Conservation (phyloP, 92 coral and sea anemone species). For the Actinostola sp. region DNA sequence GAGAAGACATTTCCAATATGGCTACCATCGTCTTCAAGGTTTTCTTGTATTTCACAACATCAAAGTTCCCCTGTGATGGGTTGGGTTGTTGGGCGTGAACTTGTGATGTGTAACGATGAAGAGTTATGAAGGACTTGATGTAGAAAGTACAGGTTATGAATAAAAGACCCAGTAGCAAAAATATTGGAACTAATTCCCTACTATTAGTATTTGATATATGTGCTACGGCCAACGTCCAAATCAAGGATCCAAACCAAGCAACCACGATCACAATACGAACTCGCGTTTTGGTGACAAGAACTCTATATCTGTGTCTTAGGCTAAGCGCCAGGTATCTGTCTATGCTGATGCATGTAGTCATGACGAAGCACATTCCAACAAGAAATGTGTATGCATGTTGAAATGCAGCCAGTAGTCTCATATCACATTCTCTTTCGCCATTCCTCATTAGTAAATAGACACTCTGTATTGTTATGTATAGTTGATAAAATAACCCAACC, state of each 20-base stretch:
- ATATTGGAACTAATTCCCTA: no score
- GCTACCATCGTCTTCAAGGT: slow-evolving; percentile 27
- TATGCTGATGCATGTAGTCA: slow-evolving; percentile 40
- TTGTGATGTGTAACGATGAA: slow-evolving; percentile 27
- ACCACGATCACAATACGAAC: slow-evolving; percentile 13
- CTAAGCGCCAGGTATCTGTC: slow-evolving; percentile 57
- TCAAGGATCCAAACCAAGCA: no score
- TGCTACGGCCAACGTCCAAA: no score
- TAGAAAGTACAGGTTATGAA: not conserved
- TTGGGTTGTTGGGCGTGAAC: slow-evolving; percentile 31
- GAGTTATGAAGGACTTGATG: slow-evolving; percentile 19
- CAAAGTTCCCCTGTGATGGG: slow-evolving; percentile 22
- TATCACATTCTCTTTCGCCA: slow-evolving; percentile 32
- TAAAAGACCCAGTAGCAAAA: no score
- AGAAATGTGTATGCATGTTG: not conserved
- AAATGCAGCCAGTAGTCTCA: slow-evolving; percentile 50
- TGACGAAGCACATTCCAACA: slow-evolving; percentile 2
- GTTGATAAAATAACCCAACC: slow-evolving; percentile 18
- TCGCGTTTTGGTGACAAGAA: slow-evolving; percentile 46
- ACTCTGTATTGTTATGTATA: not conserved
- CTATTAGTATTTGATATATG: no score
- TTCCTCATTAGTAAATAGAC: no score
- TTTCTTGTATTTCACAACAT: slow-evolving; percentile 31
- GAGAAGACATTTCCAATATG: not conserved
- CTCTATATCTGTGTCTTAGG: slow-evolving; percentile 45